phyloP scores from a whole-genome alignment of 2,888 invertebrate genomes.

The Chrysolina oricalcia region DNA sequence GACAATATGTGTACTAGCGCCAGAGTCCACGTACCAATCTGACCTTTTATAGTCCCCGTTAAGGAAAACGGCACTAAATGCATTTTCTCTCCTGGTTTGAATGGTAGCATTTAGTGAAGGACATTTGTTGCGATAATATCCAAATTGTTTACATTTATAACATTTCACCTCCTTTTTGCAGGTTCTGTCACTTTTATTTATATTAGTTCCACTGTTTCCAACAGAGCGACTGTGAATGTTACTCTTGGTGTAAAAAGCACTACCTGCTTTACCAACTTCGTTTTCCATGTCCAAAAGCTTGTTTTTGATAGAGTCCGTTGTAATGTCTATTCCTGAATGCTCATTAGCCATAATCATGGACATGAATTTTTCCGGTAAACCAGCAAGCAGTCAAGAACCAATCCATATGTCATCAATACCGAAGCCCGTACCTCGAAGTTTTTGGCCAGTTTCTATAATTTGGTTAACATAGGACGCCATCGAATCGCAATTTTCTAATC shows the following conservation, averaged over 20 bases:
- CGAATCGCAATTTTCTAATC: constrained; percentile 54
- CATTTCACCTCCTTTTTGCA: no score
- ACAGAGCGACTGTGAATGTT: neutral
- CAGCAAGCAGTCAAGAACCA: constrained; percentile 55
- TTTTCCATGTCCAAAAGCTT: no score
- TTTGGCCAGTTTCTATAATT: constrained; percentile 53
- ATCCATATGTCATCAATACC: constrained; percentile 49
- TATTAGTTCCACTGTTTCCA: neutral
- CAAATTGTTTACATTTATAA: constrained; percentile 49
- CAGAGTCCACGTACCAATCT: constrained; percentile 61
- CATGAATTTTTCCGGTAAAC: constrained; percentile 52
- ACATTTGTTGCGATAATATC: constrained; percentile 42
- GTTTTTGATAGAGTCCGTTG: constrained; percentile 56
- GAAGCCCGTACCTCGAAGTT: constrained; percentile 53
- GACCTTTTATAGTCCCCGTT: constrained; percentile 41
- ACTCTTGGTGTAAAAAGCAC: neutral
- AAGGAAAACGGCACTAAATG: constrained; percentile 55
- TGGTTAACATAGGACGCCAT: constrained; percentile 57
- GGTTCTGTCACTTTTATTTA: no score
- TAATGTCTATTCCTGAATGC: constrained; percentile 55
- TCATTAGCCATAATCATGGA: constrained; percentile 58
- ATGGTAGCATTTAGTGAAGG: no score
- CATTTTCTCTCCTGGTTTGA: constrained; percentile 20
- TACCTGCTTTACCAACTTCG: constrained; percentile 52
- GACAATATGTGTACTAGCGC: constrained; percentile 57